These are phyloP conservation scores for Tokudaia tokunoshimensis DNA, from an alignment of 2,797 vertebrate species.

Conservation along the genomic window DNA sequence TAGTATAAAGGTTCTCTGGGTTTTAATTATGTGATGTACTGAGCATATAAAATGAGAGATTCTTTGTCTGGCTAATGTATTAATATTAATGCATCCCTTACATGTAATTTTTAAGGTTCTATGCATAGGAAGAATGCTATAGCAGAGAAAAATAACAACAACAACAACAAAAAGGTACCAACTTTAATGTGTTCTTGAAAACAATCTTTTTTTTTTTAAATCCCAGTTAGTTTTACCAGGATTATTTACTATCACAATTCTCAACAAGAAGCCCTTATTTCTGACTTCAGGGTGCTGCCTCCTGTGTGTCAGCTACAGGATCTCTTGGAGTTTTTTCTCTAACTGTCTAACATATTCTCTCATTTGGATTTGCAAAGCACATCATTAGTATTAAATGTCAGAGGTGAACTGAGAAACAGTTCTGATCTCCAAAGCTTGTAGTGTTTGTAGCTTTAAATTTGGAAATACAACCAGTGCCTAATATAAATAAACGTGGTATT, in stretches of 20 bases:
- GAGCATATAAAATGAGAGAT: slow-evolving; percentile 11
- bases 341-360: slow-evolving; percentile 67
- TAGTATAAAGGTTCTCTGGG: slow-evolving; percentile 48
- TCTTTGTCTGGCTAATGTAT: slow-evolving; percentile 65
- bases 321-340: slow-evolving; percentile 18
- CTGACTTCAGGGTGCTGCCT: slow-evolving; percentile 54
- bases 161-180: background rate
- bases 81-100: slow-evolving; percentile 49
- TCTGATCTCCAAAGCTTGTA: slow-evolving; percentile 60
- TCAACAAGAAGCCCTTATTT: slow-evolving; percentile 43
- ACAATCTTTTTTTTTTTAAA: background rate
- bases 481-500: slow-evolving; percentile 63
- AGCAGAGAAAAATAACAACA: slow-evolving; percentile 41
- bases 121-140: background rate
- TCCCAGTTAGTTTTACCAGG: slow-evolving; percentile 50
- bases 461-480: slow-evolving; percentile 50
- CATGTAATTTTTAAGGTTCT: background rate
- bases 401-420: slow-evolving; percentile 71
- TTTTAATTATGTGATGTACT: slow-evolving; percentile 52
- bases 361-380: slow-evolving; percentile 75
- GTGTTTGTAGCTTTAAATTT: slow-evolving; percentile 71
- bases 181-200: slow-evolving; percentile 44
- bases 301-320: background rate
- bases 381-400: slow-evolving; percentile 77
- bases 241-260: slow-evolving; percentile 48